Conservation (phyloP, 1,140 invertebrate species). For the Cotesia vestalis region DNA sequence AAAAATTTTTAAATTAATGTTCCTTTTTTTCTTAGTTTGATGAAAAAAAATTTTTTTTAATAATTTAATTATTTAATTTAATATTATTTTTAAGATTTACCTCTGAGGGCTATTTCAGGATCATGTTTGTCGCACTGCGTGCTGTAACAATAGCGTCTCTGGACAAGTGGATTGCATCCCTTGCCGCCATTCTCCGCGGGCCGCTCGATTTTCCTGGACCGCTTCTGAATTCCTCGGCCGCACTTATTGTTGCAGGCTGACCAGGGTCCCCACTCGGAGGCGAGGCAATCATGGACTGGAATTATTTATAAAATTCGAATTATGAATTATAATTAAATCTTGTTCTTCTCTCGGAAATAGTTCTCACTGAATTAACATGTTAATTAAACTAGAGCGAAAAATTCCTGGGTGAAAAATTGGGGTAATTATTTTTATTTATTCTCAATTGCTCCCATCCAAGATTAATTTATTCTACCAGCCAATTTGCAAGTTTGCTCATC, state of each 20-base stretch:
- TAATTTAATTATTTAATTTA: not conserved
- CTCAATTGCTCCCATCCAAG: not conserved
- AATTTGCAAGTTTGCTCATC: slow-evolving; percentile 37
- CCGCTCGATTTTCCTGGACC: slow-evolving; percentile 71
- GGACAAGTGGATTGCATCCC: slow-evolving; percentile 78
- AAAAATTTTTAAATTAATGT: no score
- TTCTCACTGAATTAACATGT: no score
- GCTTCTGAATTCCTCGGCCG: slow-evolving; percentile 79
- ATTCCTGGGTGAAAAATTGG: not conserved
- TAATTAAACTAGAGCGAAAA: not conserved
- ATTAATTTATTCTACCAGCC: slow-evolving; percentile 8
- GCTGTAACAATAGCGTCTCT: slow-evolving; percentile 80
- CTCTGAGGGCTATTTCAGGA: slow-evolving; percentile 75
- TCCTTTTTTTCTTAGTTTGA: no score
- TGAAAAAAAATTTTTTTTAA: no score
- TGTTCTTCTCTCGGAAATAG: not conserved
- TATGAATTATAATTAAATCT: not conserved
- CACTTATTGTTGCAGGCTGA: slow-evolving; percentile 81
- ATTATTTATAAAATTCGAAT: slow-evolving; percentile 22
- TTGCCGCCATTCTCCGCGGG: slow-evolving; percentile 78
- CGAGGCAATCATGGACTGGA: slow-evolving; percentile 81
- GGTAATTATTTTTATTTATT: not conserved
- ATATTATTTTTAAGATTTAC: slow-evolving; percentile 60
- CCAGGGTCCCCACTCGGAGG: slow-evolving; percentile 83
- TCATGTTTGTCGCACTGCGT: slow-evolving; percentile 75